A percentile compares a stretch with the other conserved stretches of the same genome.
Conservation (phyloP, 2,113 vertebrate genomes). For the Dromiciops gliroides region DNA sequence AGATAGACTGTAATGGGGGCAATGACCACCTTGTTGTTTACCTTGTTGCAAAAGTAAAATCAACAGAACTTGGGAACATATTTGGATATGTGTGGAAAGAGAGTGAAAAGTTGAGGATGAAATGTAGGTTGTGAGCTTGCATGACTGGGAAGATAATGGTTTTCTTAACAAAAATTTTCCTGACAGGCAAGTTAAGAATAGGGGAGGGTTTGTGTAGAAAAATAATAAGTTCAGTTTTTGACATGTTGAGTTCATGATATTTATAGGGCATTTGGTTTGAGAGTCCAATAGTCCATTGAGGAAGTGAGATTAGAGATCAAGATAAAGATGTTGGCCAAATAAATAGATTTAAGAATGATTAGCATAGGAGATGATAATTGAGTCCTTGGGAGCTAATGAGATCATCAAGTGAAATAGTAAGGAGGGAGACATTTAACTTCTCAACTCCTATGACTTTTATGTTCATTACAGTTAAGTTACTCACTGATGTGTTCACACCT, state of each 20-base stretch:
- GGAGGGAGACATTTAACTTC: too few species aligned
- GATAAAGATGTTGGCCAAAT: neutral
- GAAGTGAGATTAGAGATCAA: neutral
- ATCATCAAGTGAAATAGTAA: too few species aligned
- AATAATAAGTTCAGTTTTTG: neutral
- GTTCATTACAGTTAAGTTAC: neutral
- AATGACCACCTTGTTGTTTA: neutral
- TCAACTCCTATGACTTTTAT: neutral
- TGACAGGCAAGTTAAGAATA: too few species aligned
- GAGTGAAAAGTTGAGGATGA: neutral
- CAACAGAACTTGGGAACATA: neutral
- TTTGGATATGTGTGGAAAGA: neutral
- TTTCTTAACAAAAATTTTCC: neutral
- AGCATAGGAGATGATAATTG: too few species aligned
- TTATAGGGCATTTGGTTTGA: neutral
- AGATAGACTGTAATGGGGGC: too few species aligned
- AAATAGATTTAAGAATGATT: too few species aligned
- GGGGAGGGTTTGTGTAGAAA: too few species aligned
- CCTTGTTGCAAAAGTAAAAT: neutral
- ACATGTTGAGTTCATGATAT: neutral
- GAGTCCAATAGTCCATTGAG: too few species aligned
- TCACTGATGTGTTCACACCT: neutral
- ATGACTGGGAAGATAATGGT: neutral
- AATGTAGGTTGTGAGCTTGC: neutral
- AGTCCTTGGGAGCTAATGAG: too few species aligned